phyloP scores from a whole-genome alignment of 2,888 invertebrate species.

The Mythimna pallens region DNA sequence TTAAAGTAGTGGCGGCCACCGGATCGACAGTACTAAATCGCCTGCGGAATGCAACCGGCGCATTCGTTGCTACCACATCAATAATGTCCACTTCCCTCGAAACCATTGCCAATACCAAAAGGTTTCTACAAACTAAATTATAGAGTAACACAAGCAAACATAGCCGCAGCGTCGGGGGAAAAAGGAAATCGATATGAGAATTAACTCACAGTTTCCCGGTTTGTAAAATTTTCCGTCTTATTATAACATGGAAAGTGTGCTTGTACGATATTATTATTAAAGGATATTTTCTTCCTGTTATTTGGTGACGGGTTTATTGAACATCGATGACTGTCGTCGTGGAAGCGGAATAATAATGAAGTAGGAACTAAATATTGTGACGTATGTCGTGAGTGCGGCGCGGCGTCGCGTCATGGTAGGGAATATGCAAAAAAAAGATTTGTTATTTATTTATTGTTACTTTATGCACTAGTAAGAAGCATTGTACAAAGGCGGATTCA shows the following conservation, averaged over 20 bases:
- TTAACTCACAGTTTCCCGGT: constrained; percentile 27
- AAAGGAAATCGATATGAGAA: constrained; percentile 50
- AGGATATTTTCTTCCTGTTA: constrained; percentile 9
- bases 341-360: constrained; percentile 24
- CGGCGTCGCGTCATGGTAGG: constrained; percentile 1
- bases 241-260: constrained; percentile 7
- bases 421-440: too few species aligned
- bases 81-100: constrained; percentile 49
- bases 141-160: constrained; percentile 44
- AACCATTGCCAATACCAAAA: constrained; percentile 42
- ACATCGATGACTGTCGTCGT: constrained; percentile 4
- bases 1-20: constrained; percentile 53
- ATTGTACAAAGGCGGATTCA: too few species aligned
- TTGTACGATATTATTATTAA: constrained; percentile 16
- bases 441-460: too few species aligned
- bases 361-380: constrained; percentile 30
- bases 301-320: constrained; percentile 1
- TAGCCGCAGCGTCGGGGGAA: constrained; percentile 44
- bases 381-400: neutral
- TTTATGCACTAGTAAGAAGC: too few species aligned
- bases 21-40: constrained; percentile 49
- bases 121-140: constrained; percentile 46
- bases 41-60: constrained; percentile 37
- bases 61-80: constrained; percentile 53
- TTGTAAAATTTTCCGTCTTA: constrained; percentile 30